Evolutionary conservation across 2,113 vertebrate genomes (phyloP).

Genomic region (Alaudala cheleensis): DNA sequence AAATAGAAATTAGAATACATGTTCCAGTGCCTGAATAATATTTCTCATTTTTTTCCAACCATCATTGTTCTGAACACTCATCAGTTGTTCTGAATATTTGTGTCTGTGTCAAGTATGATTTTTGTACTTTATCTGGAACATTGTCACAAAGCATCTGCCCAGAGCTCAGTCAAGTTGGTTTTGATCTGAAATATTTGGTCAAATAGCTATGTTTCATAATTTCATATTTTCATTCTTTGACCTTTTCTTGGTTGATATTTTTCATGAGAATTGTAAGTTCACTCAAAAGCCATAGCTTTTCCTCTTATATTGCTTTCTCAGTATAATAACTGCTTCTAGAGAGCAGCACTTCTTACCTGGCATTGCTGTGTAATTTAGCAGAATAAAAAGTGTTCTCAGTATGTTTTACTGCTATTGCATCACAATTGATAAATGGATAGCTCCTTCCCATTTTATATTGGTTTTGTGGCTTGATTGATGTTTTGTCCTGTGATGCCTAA

Average conservation of each 20-base stretch:
- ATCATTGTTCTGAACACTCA: background rate
- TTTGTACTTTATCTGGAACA: background rate
- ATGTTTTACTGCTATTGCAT: background rate
- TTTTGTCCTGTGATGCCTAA: slow-evolving; percentile 62
- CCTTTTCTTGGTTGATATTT: background rate
- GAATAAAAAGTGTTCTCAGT: slow-evolving; percentile 41
- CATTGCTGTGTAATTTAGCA: background rate
- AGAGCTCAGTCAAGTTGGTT: background rate
- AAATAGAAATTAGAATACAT: background rate
- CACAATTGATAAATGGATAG: slow-evolving; percentile 52
- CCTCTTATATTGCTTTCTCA: slow-evolving; percentile 18
- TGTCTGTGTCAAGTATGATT: background rate
- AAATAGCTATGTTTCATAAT: background rate
- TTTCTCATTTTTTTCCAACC: background rate
- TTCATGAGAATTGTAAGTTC: background rate
- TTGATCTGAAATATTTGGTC: slow-evolving; percentile 8
- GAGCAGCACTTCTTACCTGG: background rate
- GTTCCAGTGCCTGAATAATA: background rate
- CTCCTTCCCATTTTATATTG: slow-evolving; percentile 54
- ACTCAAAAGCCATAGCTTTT: slow-evolving; percentile 45
- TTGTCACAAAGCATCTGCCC: background rate
- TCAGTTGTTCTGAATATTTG: background rate
- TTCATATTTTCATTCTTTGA: background rate
- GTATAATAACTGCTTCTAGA: background rate
- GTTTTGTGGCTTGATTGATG: slow-evolving; percentile 47